Base-by-base conservation (phyloP, 1,140 invertebrate genomes). In the Plectus sambesii region DNA sequence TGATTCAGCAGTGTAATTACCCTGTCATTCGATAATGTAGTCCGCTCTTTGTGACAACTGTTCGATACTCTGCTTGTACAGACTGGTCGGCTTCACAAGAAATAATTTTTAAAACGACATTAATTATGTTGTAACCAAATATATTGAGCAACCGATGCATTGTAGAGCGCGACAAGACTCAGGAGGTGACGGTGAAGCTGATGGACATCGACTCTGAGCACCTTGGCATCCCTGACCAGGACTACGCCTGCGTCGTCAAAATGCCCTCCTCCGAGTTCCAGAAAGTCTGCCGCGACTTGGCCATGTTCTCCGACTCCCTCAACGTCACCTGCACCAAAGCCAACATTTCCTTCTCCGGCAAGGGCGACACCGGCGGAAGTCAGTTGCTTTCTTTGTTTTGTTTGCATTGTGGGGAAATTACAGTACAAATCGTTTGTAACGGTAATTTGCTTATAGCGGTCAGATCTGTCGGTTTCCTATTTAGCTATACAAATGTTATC, bases 171-270 rank as follows among this genome's bases (percentile, higher is more conserved):
- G 51, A 55, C 23, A 63, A 60, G 22, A 67, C 65, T 5, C 63
- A 66, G 0, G 92, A 99, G 70, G 98, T 96, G 75, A 90, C 96
- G 71, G 89, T 98, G 82, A 98, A 98, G 72, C 76, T 99, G 1
- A 94, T 98, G 79, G 96, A 98, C 71, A 80, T 99, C 58, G 94
- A 99, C 72, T 82, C 89, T 62, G 94, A 99, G 74, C 93, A 98
- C 74, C 77, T 99, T 60, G 93, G 92, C 51, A 98, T 99, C 70
- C 94, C 94, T 24, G 83, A 99, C 74, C 96, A 90, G 9, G 84
- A 90, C 56, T 99, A 98, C 73, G 85, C 86, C 4, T 93, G 88
- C 70, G 81, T 90, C 2, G 83, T 98, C n/a, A 87, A 88, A 65
- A 82, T 99, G 82, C 89, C 92, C 12, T 82, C 89, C 33, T 77